Base-by-base conservation (phyloP, 30 jellyfish, hydroid and myxozoan genomes). In the Hydractinia symbiolongicarpus region DNA sequence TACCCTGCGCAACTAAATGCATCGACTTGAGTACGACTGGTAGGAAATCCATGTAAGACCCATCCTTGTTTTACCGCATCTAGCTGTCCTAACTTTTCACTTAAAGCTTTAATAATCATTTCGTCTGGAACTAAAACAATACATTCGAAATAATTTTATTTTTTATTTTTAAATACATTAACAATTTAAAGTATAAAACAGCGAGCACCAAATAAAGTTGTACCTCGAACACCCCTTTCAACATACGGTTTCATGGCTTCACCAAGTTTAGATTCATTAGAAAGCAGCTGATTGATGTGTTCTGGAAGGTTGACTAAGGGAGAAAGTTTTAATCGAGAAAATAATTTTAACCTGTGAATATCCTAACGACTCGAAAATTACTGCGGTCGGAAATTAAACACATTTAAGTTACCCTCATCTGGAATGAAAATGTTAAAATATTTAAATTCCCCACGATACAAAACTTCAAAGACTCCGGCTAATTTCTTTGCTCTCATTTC, bases 31-130 rank as follows among this genome's bases (percentile, higher is more conserved):
- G 88, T 74, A 72, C 96, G 79, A n/a, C 95, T 87, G 54, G 77
- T 93, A 50, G 98, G 98, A 78, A 93, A 93, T 5, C 98, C 98
- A 69, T 93, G 96, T 84, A 93, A 54, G 66, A 93, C 96, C 98
- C 98, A 93, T 67, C 98, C 98, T 44, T 91, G 52, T 61, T 86
- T 86, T 15, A 86, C 96, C 8, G 98, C 98, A 76, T 93, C 96
- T 15, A 93, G 88, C 21, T 74, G 93, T 54, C 94, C 88, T 8
- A 93, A 79, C 15, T 94, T 83, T 50, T 72, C 79, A 53, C 86
- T 74, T 61, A 93, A 60, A 13, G 73, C 89, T 75, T 88, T 73
- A 50, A 88, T 74, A 52, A 93, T 83, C 88, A 93, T 40, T 40
- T 93, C 98, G 72, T 93, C 98, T 10, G 98, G 98, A 78, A 93